Evolutionary conservation across 1,140 invertebrate genomes (phyloP).

Genomic region (Gonioctena quinquepunctata): DNA sequence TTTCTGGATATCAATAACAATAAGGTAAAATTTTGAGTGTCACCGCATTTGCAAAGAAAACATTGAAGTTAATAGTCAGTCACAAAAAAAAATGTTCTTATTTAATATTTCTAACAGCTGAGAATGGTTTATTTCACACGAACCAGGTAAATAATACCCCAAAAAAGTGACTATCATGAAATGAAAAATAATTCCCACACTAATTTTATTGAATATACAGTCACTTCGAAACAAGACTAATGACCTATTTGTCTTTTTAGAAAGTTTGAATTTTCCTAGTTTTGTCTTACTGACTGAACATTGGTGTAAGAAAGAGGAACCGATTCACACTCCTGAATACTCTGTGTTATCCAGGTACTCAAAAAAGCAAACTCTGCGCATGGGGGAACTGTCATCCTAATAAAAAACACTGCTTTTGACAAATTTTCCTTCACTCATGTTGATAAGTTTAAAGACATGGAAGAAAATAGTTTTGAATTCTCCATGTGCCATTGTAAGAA

Average conservation of each 20-base stretch:
- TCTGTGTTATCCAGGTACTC: constrained; percentile 3
- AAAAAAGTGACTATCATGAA: not conserved
- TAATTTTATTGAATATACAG: constrained; percentile 1
- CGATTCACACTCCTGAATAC: not conserved
- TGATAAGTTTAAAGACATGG: not conserved
- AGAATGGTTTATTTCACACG: not conserved
- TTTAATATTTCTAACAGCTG: not conserved
- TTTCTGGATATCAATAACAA: not conserved
- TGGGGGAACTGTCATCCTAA: not conserved
- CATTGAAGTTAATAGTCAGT: too few relatives aligned
- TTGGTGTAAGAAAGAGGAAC: not conserved
- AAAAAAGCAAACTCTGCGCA: not conserved
- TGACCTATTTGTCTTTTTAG: not conserved
- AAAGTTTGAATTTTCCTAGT: not conserved
- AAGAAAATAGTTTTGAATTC: not conserved
- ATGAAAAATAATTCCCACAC: not conserved
- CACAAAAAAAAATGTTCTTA: not conserved
- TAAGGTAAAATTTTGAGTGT: not conserved
- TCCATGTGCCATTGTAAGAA: not conserved
- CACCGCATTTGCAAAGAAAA: not conserved
- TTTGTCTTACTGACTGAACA: not conserved
- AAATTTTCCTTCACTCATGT: not conserved
- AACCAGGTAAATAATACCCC: not conserved
- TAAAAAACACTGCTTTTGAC: not conserved
- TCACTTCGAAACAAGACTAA: not conserved